These are phyloP conservation scores for Zosterops borbonicus DNA, from an alignment of 2,113 vertebrate genomes.

Conservation along the genomic window DNA sequence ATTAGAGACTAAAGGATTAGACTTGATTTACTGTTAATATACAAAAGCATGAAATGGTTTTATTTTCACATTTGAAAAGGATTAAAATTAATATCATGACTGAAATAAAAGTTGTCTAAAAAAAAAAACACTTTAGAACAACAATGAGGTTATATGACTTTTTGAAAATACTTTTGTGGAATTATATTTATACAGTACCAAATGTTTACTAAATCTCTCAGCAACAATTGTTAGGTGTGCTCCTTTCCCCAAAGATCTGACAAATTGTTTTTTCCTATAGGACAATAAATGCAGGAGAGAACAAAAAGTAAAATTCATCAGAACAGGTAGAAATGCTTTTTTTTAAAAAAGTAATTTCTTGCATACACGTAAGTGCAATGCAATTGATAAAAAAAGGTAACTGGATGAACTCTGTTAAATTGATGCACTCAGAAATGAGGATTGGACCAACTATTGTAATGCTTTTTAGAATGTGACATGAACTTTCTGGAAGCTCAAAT, in stretches of 20 bases:
- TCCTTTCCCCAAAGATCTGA: conserved; percentile 34
- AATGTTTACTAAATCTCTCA: conserved; percentile 1
- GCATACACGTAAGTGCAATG: neutral
- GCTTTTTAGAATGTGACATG: neutral
- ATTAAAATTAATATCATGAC: neutral
- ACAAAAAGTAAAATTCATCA: conserved; percentile 27
- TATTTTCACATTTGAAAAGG: neutral
- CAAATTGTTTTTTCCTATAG: conserved; percentile 14
- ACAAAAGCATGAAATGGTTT: neutral
- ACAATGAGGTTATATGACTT: neutral
- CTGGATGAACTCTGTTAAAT: neutral
- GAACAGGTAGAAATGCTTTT: neutral
- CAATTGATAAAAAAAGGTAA: neutral
- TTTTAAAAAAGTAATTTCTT: neutral
- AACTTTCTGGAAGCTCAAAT: neutral
- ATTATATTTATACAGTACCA: conserved; percentile 21
- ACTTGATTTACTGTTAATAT: neutral
- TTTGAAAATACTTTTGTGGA: neutral
- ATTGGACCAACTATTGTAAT: neutral
- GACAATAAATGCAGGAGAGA: conserved; percentile 17
- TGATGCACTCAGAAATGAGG: neutral
- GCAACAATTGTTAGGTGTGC: neutral
- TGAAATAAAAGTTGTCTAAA: neutral
- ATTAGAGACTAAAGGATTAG: no score
- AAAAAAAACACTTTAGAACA: neutral